Conservation (phyloP, 2,113 vertebrate genomes). For the Malurus cyaneus region DNA sequence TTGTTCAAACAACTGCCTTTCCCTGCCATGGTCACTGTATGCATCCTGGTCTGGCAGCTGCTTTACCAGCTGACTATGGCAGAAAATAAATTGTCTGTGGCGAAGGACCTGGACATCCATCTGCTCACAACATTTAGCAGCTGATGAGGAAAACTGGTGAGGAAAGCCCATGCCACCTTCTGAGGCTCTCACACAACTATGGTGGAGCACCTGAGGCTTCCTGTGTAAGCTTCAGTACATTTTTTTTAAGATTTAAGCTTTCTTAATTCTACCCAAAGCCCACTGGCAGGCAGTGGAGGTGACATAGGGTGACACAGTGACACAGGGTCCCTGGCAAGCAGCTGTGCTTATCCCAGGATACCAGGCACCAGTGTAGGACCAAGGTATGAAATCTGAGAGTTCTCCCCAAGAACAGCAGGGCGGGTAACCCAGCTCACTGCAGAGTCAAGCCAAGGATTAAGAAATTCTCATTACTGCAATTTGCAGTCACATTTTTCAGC, state of each 20-base stretch:
- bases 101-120: neutral
- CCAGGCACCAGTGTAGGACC: neutral
- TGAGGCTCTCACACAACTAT: neutral
- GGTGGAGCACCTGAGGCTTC: neutral
- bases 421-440: neutral
- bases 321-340: neutral
- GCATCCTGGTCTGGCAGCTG: neutral
- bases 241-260: neutral
- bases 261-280: neutral
- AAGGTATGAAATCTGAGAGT: neutral
- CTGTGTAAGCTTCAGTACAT: neutral
- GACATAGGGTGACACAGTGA: neutral
- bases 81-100: neutral
- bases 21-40: neutral
- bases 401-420: neutral
- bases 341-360: neutral
- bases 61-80: neutral
- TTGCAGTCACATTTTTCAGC: neutral
- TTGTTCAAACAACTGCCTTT: neutral
- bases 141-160: neutral
- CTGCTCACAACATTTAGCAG: neutral
- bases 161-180: neutral
- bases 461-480: constrained; percentile 2
- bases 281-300: neutral
- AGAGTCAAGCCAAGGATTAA: neutral